Base-by-base conservation (phyloP, 2,888 invertebrate species). In the Lasius platythorax region DNA sequence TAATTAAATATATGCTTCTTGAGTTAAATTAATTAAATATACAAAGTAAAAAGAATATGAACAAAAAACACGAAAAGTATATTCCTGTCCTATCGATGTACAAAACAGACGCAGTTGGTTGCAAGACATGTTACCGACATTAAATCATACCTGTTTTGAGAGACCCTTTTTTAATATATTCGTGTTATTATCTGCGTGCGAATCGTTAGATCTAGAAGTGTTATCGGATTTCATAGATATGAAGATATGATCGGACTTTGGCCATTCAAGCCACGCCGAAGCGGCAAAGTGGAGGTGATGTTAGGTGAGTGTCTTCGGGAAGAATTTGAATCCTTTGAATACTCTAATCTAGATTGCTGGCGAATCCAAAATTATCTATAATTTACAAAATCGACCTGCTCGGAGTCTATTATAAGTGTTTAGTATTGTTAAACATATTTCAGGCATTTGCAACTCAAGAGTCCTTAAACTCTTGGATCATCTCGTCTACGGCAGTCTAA, bases 221-320 rank as follows among this genome's bases (percentile, higher is more conserved):
- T 78, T 70, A 79, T 53, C n/a, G 50, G 6, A 50, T 18, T 43
- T 43, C 43, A 50, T 50, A 18, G 50, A 53, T 53, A 50, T 50
- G 50, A 50, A 50, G 50, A 50, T 83, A 96, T 96, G 96, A 96
- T 96, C 93, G 96, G 96, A 72, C 95, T 96, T 92, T 96, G 96
- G 95, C 96, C 96, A 82, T 96, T 96, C 92, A 96, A 96, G 95
- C 96, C 96, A 89, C 96, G 97, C 73, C 95, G 97, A 93, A 96
- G 96, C 95, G 96, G 96, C 90, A 96, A 96, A 94, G 97, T 96
- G 95, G 97, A 97, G 95, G 96, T 97, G 85, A 95, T 97, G 91
- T 95, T 97, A 93, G 97, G 97, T 97, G 96, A 95, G 96, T 95
- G 67, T 18, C 11, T 58, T 82, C 12, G 43, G 53, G 81, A 87